Conservation (phyloP, 1,140 invertebrate genomes). For the Nixonia krombeini region DNA sequence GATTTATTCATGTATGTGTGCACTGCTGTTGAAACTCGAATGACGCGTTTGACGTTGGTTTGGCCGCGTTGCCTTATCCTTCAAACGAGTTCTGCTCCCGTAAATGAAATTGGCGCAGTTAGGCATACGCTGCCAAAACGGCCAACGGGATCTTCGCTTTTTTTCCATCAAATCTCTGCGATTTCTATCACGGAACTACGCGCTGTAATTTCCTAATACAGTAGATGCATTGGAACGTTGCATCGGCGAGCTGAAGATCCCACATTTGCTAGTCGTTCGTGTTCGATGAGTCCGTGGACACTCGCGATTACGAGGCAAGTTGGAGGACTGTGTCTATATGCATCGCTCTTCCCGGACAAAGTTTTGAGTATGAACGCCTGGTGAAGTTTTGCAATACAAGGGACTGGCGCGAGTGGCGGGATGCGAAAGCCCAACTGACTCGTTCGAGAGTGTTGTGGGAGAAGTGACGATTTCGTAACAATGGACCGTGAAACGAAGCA, state of each 20-base stretch:
- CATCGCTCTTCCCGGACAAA: slow-evolving; percentile 1
- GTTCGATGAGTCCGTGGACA: slow-evolving; percentile 7
- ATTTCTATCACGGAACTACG: too few relatives aligned
- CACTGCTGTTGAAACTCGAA: too few relatives aligned
- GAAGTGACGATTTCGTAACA: not conserved
- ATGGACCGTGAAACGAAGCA: slow-evolving; percentile 6
- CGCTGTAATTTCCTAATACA: too few relatives aligned
- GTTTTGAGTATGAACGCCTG: slow-evolving; percentile 7
- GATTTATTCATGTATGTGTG: too few relatives aligned
- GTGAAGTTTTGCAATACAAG: slow-evolving; percentile 13
- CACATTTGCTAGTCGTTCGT: not conserved
- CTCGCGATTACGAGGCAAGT: slow-evolving; percentile 7
- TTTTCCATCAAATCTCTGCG: not conserved
- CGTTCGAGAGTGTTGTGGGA: not conserved
- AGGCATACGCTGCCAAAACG: too few relatives aligned
- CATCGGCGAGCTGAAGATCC: not conserved
- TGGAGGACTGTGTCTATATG: slow-evolving; percentile 15
- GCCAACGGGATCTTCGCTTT: too few relatives aligned
- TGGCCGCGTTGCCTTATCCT: too few relatives aligned
- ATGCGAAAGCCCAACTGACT: not conserved
- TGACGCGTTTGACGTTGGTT: too few relatives aligned
- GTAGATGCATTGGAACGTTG: not conserved
- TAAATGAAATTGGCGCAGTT: too few relatives aligned
- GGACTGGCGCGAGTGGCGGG: too few relatives aligned
- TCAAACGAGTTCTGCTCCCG: too few relatives aligned